phyloP scores from a whole-genome alignment of 2,113 vertebrate genomes.

The Daubentonia madagascariensis region DNA sequence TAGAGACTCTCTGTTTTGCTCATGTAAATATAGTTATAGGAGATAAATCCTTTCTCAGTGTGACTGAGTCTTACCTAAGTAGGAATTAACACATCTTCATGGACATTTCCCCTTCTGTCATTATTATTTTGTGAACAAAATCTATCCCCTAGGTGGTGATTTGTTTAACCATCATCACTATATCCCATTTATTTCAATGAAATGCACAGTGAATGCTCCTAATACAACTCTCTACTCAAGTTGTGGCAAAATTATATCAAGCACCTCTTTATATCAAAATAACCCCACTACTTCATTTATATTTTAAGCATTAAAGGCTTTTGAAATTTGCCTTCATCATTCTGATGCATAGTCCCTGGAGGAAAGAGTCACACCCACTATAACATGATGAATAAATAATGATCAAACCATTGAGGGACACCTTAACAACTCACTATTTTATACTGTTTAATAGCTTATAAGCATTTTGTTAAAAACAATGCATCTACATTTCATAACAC shows the following conservation, averaged over 20 bases:
- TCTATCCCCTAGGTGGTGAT: neutral
- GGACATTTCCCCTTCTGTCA: neutral
- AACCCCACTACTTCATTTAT: neutral
- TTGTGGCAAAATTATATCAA: neutral
- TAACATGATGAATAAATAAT: conserved; percentile 37
- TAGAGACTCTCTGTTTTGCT: neutral
- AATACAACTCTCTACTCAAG: neutral
- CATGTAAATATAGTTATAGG: neutral
- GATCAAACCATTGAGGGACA: neutral
- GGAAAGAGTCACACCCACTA: neutral
- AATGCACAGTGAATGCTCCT: neutral
- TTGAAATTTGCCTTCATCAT: conserved; percentile 1
- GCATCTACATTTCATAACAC: neutral
- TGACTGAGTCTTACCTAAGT: neutral
- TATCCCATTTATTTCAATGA: neutral
- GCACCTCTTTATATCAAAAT: neutral
- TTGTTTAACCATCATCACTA: neutral
- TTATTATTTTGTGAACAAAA: neutral
- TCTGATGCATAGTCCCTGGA: neutral
- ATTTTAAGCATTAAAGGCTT: neutral
- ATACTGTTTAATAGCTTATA: neutral
- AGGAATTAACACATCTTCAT: neutral
- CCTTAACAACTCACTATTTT: neutral
- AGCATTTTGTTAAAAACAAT: conserved; percentile 1
- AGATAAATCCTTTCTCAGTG: neutral